Percentiles rank a stretch among this genome's conserved stretches.
These are phyloP conservation scores for Anolis apletophallus DNA, from an alignment of 2,797 vertebrate genomes.

Conservation along the genomic window DNA sequence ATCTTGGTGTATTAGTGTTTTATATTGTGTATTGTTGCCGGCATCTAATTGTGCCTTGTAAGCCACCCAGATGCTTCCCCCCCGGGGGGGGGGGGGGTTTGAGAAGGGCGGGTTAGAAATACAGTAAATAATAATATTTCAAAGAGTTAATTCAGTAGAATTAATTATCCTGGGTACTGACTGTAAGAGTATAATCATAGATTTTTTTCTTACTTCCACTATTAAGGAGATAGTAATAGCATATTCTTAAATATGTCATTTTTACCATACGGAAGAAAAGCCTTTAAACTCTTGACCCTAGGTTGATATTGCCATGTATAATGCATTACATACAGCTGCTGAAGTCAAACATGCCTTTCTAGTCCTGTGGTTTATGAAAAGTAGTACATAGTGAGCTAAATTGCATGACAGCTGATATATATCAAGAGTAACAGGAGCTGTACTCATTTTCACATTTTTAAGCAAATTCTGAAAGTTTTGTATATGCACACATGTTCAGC, in stretches of 20 bases:
- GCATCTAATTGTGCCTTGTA: no score
- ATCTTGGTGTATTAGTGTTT: no score
- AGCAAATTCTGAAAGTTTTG: slow-evolving; percentile 74
- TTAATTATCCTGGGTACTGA: neutral
- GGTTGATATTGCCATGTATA: slow-evolving; percentile 65
- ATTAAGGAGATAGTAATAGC: neutral
- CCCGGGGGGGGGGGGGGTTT: no score
- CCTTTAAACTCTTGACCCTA: slow-evolving; percentile 69
- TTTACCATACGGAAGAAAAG: slow-evolving; percentile 59
- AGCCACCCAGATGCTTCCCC: no score
- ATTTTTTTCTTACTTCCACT: neutral
- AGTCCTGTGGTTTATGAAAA: slow-evolving; percentile 67
- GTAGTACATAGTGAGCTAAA: slow-evolving; percentile 56
- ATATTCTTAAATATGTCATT: slow-evolving; percentile 32
- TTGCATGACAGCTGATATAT: slow-evolving; percentile 72
- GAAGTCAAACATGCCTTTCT: slow-evolving; percentile 65
- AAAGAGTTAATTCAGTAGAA: neutral
- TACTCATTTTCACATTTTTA: slow-evolving; percentile 73
- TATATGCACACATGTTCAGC: slow-evolving; percentile 80
- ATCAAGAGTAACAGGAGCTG: slow-evolving; percentile 72
- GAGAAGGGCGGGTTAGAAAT: no score
- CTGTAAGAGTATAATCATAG: neutral
- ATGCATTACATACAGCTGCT: slow-evolving; percentile 61
- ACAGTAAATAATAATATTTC: no score
- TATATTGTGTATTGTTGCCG: no score